phyloP scores from a whole-genome alignment of 2,113 vertebrate species.

The Tragelaphus buxtoni region DNA sequence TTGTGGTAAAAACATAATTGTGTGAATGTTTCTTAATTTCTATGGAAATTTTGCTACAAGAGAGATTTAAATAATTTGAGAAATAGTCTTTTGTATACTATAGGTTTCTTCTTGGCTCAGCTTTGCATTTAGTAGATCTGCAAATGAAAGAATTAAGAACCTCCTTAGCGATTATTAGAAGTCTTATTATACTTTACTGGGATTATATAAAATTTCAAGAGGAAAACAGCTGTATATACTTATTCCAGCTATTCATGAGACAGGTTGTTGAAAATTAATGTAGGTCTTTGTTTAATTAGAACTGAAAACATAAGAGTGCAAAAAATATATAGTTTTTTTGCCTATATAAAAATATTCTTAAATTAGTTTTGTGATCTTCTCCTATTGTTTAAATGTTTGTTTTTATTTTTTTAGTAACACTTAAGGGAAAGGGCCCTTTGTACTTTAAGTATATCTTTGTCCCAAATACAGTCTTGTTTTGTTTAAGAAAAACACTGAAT shows the following conservation, averaged over 20 bases:
- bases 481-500: conserved; percentile 9
- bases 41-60: conserved; percentile 11
- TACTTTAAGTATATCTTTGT: conserved; percentile 12
- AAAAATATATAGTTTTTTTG: not conserved
- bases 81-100: not conserved
- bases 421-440: not conserved
- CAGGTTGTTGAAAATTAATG: not conserved
- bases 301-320: not conserved
- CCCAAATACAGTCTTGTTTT: conserved; percentile 13
- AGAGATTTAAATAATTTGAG: conserved; percentile 10
- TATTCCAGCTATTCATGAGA: not conserved
- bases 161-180: not conserved
- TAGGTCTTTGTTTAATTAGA: conserved; percentile 8
- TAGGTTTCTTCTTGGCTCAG: not conserved
- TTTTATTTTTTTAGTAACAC: not conserved
- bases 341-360: not conserved
- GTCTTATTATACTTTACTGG: conserved; percentile 9
- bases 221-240: not conserved
- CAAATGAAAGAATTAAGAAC: not conserved
- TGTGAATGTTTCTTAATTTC: conserved; percentile 43
- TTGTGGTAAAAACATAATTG: conserved; percentile 32
- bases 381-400: not conserved
- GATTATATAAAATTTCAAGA: conserved; percentile 19
- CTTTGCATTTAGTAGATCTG: not conserved
- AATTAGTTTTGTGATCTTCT: conserved; percentile 17